These are phyloP conservation scores for Macquaria ambigua DNA, from an alignment of 2,113 vertebrate species.

Conservation along the genomic window DNA sequence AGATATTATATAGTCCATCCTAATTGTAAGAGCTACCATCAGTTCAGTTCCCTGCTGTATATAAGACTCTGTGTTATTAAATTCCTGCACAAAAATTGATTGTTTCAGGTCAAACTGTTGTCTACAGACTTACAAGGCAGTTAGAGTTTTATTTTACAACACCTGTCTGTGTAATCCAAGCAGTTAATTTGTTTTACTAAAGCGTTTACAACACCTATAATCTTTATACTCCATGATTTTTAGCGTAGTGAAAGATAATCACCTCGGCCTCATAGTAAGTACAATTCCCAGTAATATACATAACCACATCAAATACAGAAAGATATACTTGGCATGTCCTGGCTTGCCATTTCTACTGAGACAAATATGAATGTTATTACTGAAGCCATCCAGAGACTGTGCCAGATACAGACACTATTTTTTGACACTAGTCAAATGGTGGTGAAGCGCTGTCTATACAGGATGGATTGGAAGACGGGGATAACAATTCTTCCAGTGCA, in stretches of 20 bases:
- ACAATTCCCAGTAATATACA: constrained; percentile 8
- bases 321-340: not conserved
- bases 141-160: constrained; percentile 56
- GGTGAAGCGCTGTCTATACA: not conserved
- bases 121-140: constrained; percentile 35
- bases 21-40: not conserved
- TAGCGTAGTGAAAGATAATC: constrained; percentile 28
- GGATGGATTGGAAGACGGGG: constrained; percentile 1
- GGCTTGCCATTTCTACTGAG: not conserved
- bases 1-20: not conserved
- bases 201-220: constrained; percentile 30
- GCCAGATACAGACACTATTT: not conserved
- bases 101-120: constrained; percentile 35
- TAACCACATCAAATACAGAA: constrained; percentile 4
- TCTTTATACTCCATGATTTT: constrained; percentile 21
- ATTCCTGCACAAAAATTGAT: constrained; percentile 35
- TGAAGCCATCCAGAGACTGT: not conserved
- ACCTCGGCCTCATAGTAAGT: not conserved
- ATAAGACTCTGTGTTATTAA: constrained; percentile 18
- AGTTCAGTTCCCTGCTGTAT: not conserved
- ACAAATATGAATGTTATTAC: constrained; percentile 24
- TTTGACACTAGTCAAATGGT: constrained; percentile 13
- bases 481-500: constrained; percentile 17
- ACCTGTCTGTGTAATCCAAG: constrained; percentile 31
- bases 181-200: constrained; percentile 49